phyloP scores from a whole-genome alignment of 2,888 invertebrate genomes.

The Tuta absoluta region DNA sequence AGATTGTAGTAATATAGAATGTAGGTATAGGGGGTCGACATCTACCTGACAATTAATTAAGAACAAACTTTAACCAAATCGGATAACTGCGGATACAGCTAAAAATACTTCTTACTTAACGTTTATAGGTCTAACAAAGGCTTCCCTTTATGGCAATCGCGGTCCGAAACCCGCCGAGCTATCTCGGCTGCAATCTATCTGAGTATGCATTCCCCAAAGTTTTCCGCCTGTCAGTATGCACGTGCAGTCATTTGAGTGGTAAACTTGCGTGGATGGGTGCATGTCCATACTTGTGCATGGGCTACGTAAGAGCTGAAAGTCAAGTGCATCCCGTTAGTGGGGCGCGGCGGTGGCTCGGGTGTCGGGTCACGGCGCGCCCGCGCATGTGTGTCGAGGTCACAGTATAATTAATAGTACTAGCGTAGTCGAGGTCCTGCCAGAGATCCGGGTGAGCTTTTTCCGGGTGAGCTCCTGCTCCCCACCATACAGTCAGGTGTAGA shows the following conservation, averaged over 20 bases:
- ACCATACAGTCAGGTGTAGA: too few relatives aligned
- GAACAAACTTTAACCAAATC: not conserved
- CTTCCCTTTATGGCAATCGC: constrained; percentile 12
- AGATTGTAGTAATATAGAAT: too few relatives aligned
- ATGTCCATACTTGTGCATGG: not conserved
- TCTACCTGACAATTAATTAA: too few relatives aligned
- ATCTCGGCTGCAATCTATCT: constrained; percentile 8
- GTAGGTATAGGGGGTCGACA: too few relatives aligned
- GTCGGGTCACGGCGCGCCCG: constrained; percentile 48
- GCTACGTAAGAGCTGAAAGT: constrained; percentile 46
- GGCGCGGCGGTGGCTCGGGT: constrained; percentile 40
- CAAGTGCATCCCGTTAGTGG: constrained; percentile 56
- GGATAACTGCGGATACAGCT: not conserved
- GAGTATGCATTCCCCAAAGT: not conserved
- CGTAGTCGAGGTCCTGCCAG: too few relatives aligned
- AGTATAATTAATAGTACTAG: too few relatives aligned
- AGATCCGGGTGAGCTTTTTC: too few relatives aligned
- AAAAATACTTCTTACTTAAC: constrained; percentile 6
- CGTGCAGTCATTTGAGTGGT: not conserved
- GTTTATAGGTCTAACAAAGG: constrained; percentile 10
- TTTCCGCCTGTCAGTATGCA: not conserved
- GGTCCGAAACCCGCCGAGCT: constrained; percentile 12
- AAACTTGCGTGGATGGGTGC: not conserved
- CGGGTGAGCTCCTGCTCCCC: too few relatives aligned
- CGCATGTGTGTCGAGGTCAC: constrained; percentile 47